phyloP scores from a whole-genome alignment of 2,797 vertebrate species.

The Harpagifer antarcticus region DNA sequence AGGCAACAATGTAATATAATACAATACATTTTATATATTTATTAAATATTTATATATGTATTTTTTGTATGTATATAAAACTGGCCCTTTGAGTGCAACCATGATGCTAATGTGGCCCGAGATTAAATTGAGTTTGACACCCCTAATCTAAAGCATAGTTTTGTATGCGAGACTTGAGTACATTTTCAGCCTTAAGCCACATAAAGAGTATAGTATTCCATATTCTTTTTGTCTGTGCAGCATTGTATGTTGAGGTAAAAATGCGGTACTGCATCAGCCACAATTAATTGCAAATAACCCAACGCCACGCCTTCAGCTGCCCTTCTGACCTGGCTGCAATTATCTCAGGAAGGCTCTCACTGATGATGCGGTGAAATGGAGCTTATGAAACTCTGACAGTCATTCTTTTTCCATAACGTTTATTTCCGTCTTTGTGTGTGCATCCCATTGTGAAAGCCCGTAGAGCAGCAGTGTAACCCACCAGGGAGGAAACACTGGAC shows the following conservation, averaged over 20 bases:
- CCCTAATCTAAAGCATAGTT: not conserved
- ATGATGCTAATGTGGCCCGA: no score
- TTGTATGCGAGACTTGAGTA: not conserved
- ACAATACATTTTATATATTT: no score
- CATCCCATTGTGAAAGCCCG: conserved; percentile 46
- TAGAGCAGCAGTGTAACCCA: conserved; percentile 63
- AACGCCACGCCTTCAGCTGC: conserved; percentile 17
- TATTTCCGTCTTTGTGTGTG: conserved; percentile 44
- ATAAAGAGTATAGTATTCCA: not conserved
- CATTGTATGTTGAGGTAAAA: conserved; percentile 22
- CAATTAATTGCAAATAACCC: conserved; percentile 42
- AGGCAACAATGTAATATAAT: no score
- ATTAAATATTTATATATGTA: no score
- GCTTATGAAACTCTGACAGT: conserved; percentile 43
- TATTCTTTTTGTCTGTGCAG: conserved; percentile 1
- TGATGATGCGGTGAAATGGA: conserved; percentile 42
- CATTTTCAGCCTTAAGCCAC: not conserved
- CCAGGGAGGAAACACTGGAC: conserved; percentile 72
- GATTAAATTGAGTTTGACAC: no score
- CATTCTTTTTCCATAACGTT: conserved; percentile 20
- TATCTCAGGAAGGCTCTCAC: conserved; percentile 29
- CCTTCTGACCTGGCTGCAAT: conserved; percentile 34
- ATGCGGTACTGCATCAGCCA: not conserved
- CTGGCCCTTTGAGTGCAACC: no score
- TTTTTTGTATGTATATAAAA: no score